Conservation (phyloP, 2,113 vertebrate species). For the Genyomyrus donnyi region DNA sequence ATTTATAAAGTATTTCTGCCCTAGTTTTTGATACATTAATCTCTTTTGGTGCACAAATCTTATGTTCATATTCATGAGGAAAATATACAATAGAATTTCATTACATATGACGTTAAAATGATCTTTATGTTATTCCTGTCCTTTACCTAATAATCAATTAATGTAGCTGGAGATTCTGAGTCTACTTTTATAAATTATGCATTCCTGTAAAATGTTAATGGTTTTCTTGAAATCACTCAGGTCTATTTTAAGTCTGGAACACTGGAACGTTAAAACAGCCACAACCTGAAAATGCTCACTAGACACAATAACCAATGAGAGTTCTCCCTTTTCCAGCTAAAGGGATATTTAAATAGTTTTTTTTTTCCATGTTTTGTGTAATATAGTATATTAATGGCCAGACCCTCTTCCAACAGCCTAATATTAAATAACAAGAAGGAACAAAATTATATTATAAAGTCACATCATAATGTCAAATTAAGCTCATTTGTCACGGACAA, state of each 20-base stretch:
- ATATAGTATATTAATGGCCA: neutral
- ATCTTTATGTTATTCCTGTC: slow-evolving; percentile 8
- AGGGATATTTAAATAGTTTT: neutral
- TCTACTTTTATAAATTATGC: slow-evolving; percentile 10
- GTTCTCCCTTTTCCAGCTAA: neutral
- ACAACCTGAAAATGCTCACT: neutral
- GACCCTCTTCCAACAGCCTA: neutral
- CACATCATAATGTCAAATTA: slow-evolving; percentile 18
- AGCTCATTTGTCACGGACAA: neutral
- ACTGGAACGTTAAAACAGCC: neutral
- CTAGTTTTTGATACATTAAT: neutral
- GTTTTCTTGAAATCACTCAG: neutral
- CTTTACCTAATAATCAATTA: slow-evolving; percentile 8
- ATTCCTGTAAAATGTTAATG: slow-evolving; percentile 17
- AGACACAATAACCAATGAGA: neutral
- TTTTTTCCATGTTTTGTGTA: neutral
- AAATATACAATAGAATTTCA: neutral
- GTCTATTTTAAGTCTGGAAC: neutral
- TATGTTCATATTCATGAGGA: neutral
- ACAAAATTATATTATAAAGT: neutral
- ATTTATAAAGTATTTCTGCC: neutral
- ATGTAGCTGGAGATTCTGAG: slow-evolving; percentile 13
- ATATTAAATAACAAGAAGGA: neutral
- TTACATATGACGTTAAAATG: neutral
- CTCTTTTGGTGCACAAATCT: neutral